Conservation (phyloP, 1,140 invertebrate genomes). For the Oscheius sp. region DNA sequence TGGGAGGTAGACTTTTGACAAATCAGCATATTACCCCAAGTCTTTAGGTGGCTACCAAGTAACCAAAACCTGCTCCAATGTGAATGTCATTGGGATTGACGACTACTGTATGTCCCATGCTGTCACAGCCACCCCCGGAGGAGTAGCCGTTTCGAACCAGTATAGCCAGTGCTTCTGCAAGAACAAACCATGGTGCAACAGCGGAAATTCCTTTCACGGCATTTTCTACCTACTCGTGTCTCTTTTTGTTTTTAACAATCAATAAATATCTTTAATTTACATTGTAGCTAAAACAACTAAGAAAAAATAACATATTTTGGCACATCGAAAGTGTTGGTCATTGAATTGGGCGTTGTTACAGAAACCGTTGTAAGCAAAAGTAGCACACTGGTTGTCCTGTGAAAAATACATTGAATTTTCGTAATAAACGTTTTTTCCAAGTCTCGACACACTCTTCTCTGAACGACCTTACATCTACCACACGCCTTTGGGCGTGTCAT, state of each 20-base stretch:
- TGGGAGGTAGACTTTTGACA: not conserved
- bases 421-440: no score
- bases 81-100: slow-evolving; percentile 22
- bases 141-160: slow-evolving; percentile 13
- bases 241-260: not conserved
- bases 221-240: not conserved
- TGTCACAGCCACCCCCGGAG: slow-evolving; percentile 22
- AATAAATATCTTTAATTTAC: not conserved
- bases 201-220: not conserved
- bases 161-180: slow-evolving; percentile 29
- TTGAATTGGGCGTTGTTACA: not conserved
- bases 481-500: not conserved
- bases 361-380: not conserved
- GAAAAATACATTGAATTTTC: no score
- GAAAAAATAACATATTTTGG: not conserved
- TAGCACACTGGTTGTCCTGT: no score
- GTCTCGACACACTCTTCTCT: not conserved
- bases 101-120: slow-evolving; percentile 17
- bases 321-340: not conserved
- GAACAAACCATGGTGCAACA: slow-evolving; percentile 25
- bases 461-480: not conserved
- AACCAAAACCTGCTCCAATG: slow-evolving; percentile 24
- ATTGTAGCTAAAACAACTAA: not conserved
- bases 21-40: no score
- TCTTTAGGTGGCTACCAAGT: slow-evolving; percentile 12